Evolutionary conservation across 2,888 invertebrate species (phyloP), one percentile per base, ranked within the genome.

Genomic region (Dasypolia templi): DNA sequence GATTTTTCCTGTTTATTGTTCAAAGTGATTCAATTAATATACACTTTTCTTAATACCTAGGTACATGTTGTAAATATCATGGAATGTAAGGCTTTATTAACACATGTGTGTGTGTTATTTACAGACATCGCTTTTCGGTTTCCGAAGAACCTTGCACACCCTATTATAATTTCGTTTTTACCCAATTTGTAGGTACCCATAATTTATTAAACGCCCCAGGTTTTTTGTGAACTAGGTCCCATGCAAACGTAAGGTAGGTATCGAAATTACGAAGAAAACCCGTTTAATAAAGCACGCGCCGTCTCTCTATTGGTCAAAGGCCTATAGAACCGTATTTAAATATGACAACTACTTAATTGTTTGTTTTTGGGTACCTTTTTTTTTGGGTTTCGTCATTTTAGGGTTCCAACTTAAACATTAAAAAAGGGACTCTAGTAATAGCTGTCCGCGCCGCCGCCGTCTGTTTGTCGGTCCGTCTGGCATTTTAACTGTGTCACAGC

Each of bases 1-100:
- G 26, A 39, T n/a, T 61, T 71, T 71, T 71, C 73, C 71, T 73
- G 71, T 53, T 70, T 42, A 51, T 32, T 51, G 17, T 51, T 35
- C 22, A 7, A 46, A 39, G 44, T 35, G 17, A 26, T 70, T 42
- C 14, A 72, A 68, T 39, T 14, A 26, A 51, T 35, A 26, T 22
- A 17, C 51, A 51, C 17, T 59, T 69, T 58, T 49, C 46, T 56
- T 44, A 55, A 9, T 29, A 29, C 42, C 19, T 14, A n/a, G n/a
- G n/a, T n/a, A 35, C 49, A 69, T 51, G 17, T 39, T 42, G 17
- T 64, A 49, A 39, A 63, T 29, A 69, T 19, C 22, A 14, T 9
- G 22, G 11, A 63, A 35, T 26, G 6, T 69, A 26, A 0, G 14
- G 1, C 22, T 26, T 46, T 32, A 59, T 59, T 22, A 11, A 42